Evolutionary conservation across 2,113 vertebrate genomes (phyloP).

Genomic region (Silurus meridionalis): DNA sequence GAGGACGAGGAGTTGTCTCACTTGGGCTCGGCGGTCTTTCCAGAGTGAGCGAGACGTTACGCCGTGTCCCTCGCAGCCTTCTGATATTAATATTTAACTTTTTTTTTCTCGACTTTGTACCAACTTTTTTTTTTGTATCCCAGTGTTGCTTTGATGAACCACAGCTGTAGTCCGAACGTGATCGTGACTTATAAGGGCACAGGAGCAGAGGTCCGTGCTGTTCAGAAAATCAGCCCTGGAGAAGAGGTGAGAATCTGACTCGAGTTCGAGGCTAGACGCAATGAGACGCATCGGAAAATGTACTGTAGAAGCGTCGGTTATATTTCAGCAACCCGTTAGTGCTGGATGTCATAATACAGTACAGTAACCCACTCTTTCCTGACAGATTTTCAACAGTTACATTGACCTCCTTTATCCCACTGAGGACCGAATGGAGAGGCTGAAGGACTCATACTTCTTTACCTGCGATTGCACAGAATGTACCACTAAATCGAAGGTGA

Average conservation of each 20-base stretch:
- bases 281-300: no score
- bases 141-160: constrained; percentile 97
- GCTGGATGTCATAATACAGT: background rate
- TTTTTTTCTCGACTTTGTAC: background rate
- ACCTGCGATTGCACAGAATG: constrained; percentile 90
- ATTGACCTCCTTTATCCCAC: constrained; percentile 97
- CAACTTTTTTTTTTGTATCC: background rate
- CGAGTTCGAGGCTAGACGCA: no score
- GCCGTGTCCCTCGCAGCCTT: background rate
- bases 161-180: constrained; percentile 96
- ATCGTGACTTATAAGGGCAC: constrained; percentile 96
- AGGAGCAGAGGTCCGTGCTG: constrained; percentile 88
- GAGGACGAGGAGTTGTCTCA: constrained; percentile 98
- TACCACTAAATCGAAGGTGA: constrained; percentile 83
- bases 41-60: constrained; percentile 78
- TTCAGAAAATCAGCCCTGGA: constrained; percentile 85
- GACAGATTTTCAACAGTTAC: constrained; percentile 92
- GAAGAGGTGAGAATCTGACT: constrained; percentile 82
- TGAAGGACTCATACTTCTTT: constrained; percentile 92
- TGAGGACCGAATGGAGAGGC: constrained; percentile 88
- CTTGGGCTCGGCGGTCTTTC: constrained; percentile 95
- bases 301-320: background rate
- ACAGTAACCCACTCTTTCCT: constrained; percentile 12
- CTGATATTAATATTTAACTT: background rate
- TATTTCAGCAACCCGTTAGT: background rate